Base-by-base conservation (phyloP, 2,888 invertebrate species). In the Dasypolia templi region DNA sequence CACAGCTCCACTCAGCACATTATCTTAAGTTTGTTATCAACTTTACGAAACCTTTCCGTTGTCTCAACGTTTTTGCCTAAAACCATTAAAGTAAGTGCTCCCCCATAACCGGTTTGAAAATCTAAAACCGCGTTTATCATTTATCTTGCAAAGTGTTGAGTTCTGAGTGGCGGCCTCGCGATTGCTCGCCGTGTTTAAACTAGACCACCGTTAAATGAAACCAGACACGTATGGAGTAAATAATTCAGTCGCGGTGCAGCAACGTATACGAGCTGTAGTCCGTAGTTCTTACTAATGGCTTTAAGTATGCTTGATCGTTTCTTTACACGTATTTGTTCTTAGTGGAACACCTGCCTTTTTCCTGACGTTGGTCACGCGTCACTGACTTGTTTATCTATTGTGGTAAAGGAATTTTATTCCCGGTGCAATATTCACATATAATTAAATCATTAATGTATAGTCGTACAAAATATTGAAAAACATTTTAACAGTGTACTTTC, bases 301-400 rank as follows among this genome's bases (percentile, higher is more conserved):
- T 81, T 72, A 73, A 87, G 89, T 88, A 85, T 46, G 19, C 22
- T 22, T 76, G 83, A 87, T 88, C 85, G 89, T 90, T 90, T 83
- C 82, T 89, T n/a, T n/a, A n/a, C n/a, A n/a, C n/a, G n/a, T n/a
- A 89, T 90, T 91, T 89, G 88, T 83, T 83, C 81, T 70, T 49
- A 61, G 69, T 73, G 68, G 70, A 85, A 84, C 90, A 90, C 87
- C 91, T 90, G 89, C 83, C 75, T 44, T 69, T 29, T 9, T 7
- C 19, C 29, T 56, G 44, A 70, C 6, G 39, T 26, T 11, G 55
- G 42, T 39, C 11, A 59, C 26, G 14, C 14, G 26, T 32, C 29
- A 61, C 22, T 26, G 26, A 26, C 14, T 6, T 26, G 26, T 53
- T 53, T 14, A 14, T n/a, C n/a, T n/a, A n/a, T n/a, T n/a, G n/a